Evolutionary conservation across 2,113 vertebrate genomes (phyloP), one percentile per base, ranked within the genome.

Genomic region (Seriola quinqueradiata): DNA sequence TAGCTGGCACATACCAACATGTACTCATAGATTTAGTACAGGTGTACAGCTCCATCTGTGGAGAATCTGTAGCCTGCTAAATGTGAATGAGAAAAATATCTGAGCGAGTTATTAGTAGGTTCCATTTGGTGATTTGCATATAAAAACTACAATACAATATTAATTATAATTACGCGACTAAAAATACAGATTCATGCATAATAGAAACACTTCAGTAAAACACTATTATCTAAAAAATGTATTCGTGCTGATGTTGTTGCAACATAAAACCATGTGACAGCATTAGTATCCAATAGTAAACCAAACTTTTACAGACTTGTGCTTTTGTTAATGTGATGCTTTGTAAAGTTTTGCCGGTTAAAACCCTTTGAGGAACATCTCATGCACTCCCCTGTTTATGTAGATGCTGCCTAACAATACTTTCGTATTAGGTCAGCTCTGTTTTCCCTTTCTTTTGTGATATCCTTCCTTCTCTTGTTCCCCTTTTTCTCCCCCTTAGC

Each of bases 401-500:
- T 84, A 79, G 84, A 83, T 85, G 81, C 84, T 80, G 87, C 84
- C 67, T 83, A 66, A 88, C 80, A 87, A 84, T 70, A 72, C 83
- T 79, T 83, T 79, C 9, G 25, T 32, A 80, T 90, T 85, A 63
- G 72, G 66, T 83, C 75, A 83, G 87, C 81, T 90, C 78, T 78
- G 83, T 81, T 92, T 90, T 90, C 87, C 75, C 85, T 79, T 86
- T 87, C 87, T 84, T 86, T 88, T 92, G 84, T 85, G 86, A 84
- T 91, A 89, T 90, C 87, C 77, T 84, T 86, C 78, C 78, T 85
- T 89, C 72, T 83, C 79, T 89, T 84, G 85, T 89, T 89, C 85
- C 92, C 79, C 61, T 89, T 85, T 88, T 86, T 89, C 87, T 88
- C 85, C 92, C 92, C 84, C 88, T 94, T 93, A 91, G 87, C 94